Evolutionary conservation across 2,797 vertebrate genomes (phyloP).

Genomic region (Pygocentrus nattereri): DNA sequence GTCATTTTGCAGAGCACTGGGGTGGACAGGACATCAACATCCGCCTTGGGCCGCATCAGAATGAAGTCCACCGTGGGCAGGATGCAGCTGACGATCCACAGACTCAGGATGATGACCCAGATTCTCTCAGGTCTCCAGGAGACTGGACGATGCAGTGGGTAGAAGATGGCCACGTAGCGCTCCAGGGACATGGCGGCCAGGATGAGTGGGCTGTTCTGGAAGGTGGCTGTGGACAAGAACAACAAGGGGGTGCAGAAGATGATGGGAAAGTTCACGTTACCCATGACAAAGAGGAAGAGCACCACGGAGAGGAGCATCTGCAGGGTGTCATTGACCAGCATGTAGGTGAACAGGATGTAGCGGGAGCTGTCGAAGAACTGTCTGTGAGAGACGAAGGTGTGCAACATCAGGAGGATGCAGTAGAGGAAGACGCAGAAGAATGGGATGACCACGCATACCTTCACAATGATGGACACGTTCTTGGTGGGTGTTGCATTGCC

Average conservation of each 20-base stretch:
- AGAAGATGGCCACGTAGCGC: slow-evolving; percentile 80
- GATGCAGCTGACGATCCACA: slow-evolving; percentile 71
- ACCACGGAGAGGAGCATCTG: slow-evolving; percentile 74
- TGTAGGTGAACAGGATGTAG: slow-evolving; percentile 79
- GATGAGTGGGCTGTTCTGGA: slow-evolving; percentile 77
- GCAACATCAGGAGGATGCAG: slow-evolving; percentile 74
- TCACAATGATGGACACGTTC: slow-evolving; percentile 68
- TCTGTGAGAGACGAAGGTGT: slow-evolving; percentile 75
- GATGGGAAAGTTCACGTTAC: slow-evolving; percentile 63
- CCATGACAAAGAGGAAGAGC: slow-evolving; percentile 72
- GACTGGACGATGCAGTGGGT: slow-evolving; percentile 70
- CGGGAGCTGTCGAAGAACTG: slow-evolving; percentile 77
- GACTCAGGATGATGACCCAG: slow-evolving; percentile 71
- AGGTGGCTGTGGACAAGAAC: slow-evolving; percentile 70
- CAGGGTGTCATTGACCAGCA: slow-evolving; percentile 80
- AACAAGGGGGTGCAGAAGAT: slow-evolving; percentile 72
- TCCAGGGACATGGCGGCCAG: slow-evolving; percentile 82
- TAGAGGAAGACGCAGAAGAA: slow-evolving; percentile 74
- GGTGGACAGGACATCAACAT: slow-evolving; percentile 56
- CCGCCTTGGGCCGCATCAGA: slow-evolving; percentile 42
- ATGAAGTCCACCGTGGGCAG: slow-evolving; percentile 59
- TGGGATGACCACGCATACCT: slow-evolving; percentile 74
- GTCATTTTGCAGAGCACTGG: slow-evolving; percentile 58
- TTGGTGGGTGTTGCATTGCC: slow-evolving; percentile 63
- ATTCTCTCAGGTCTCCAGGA: slow-evolving; percentile 77